These are phyloP conservation scores for Pasiphila rectangulata DNA, from an alignment of 2,888 invertebrate species.

Conservation along the genomic window DNA sequence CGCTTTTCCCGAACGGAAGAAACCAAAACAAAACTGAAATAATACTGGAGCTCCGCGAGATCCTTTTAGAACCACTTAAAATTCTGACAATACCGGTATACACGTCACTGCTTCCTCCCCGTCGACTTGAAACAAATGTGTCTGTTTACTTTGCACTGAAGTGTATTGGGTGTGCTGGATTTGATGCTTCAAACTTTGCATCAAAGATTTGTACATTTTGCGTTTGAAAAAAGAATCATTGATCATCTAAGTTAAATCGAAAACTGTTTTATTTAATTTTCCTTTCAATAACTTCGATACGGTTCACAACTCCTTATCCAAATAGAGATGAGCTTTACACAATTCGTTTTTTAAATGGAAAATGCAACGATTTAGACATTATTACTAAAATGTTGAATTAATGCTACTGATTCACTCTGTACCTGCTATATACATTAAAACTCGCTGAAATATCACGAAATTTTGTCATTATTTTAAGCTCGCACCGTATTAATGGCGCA, in stretches of 20 bases:
- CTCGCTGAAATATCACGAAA: conserved; percentile 43
- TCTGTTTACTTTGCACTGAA: conserved; percentile 36
- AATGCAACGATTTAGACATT: too few relatives aligned
- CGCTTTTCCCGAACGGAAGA: conserved; percentile 32
- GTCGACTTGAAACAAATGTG: conserved; percentile 36
- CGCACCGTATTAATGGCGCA: conserved; percentile 53
- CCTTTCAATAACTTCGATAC: too few relatives aligned
- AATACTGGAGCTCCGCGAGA: conserved; percentile 30
- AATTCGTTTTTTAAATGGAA: too few relatives aligned
- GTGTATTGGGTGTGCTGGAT: conserved; percentile 1
- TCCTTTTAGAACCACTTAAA: conserved; percentile 52
- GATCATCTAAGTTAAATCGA: too few relatives aligned
- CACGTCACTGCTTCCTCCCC: conserved; percentile 31
- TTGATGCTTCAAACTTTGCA: not conserved
- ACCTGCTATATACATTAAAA: conserved; percentile 24
- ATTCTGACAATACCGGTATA: conserved; percentile 44
- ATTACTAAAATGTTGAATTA: too few relatives aligned
- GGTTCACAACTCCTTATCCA: too few relatives aligned
- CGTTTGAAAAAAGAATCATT: too few relatives aligned
- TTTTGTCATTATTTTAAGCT: conserved; percentile 51
- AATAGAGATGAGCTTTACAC: too few relatives aligned
- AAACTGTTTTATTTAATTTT: too few relatives aligned
- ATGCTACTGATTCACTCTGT: not conserved
- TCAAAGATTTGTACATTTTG: not conserved
- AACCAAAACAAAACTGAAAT: conserved; percentile 33